These are phyloP conservation scores for Chamaetylas fuelleborni DNA, from an alignment of 2,113 vertebrate genomes.

Conservation along the genomic window DNA sequence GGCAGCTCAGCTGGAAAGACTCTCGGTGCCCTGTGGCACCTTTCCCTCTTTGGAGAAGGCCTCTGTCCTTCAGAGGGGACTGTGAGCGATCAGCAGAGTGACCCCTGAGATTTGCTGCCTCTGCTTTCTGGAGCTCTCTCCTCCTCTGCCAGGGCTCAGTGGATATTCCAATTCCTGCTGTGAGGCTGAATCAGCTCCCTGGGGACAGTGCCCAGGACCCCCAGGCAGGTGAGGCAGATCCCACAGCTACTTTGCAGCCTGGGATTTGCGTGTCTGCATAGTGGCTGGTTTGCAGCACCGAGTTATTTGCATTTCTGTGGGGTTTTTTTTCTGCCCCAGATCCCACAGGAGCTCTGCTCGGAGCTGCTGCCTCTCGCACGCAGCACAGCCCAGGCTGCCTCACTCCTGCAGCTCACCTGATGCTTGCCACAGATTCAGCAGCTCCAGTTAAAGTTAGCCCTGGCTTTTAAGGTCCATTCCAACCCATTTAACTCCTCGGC, in stretches of 20 bases:
- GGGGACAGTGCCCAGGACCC: neutral
- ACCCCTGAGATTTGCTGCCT: neutral
- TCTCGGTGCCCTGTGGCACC: neutral
- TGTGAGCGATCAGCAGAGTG: neutral
- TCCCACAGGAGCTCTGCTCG: neutral
- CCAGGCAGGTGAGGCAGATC: neutral
- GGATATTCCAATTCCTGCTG: neutral
- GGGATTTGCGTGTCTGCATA: neutral
- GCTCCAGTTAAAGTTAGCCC: neutral
- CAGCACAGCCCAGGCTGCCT: neutral
- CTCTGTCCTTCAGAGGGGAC: neutral
- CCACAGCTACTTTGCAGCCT: neutral
- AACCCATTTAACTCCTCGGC: slow-evolving; percentile 26
- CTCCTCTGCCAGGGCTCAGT: accelerated
- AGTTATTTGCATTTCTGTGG: neutral
- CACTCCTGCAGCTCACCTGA: neutral
- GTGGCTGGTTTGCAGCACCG: neutral
- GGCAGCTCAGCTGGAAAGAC: neutral
- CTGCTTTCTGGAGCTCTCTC: neutral
- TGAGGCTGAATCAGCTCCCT: neutral
- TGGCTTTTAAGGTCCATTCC: slow-evolving; percentile 29
- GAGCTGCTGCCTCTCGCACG: neutral
- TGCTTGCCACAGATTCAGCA: neutral
- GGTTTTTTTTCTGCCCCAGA: neutral
- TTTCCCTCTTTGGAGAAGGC: neutral